Base-by-base conservation (phyloP, 2,797 vertebrate genomes). In the Remorina albescens region DNA sequence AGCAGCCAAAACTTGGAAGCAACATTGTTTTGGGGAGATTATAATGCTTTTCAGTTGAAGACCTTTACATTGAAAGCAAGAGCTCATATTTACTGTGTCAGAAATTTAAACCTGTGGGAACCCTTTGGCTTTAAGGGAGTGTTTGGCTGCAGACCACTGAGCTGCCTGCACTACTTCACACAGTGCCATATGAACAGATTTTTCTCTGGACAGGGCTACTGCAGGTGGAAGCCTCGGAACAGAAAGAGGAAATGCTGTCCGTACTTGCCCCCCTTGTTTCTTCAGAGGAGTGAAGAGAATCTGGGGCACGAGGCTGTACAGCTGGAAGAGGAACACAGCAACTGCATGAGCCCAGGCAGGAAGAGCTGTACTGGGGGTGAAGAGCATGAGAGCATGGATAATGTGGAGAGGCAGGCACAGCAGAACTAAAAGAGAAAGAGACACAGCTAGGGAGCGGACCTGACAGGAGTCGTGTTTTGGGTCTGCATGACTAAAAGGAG, bases 321-420 rank as follows among this genome's bases (percentile, higher is more conserved):
- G 57, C 69, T 96, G 94, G 50, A 91, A 94, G 12, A 96, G 90
- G 74, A 95, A 65, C 15, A 71, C 51, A 3, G 91, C 84, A 2
- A 88, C 54, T 8, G 70, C 69, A 11, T 79, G 80, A 39, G 74
- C 73, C 88, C 92, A 93, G n/a, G 49, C n/a, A 0, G 93, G 94
- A 23, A 87, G 78, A 9, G 32, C 46, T 59, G 85, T 87, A 8
- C 53, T 59, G 0, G 92, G 90, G 44, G 81, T 76, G 51, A 93
- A 92, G 42, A 95, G 91, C 62, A 73, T 60, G 36, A 95, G 68
- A 50, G 76, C 78, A n/a, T 95, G 93, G 64, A 91, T 80, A 49
- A 94, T 81, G 37, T 95, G 94, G 41, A 94, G 41, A 0, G 95
- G 95, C 53, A 95, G 80, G 76, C 94, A 96, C 55, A 95, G 88